A percentile compares a stretch with the other conserved stretches of the same genome.
Conservation (phyloP, 2,888 invertebrate species). For the Galeruca laticollis region DNA sequence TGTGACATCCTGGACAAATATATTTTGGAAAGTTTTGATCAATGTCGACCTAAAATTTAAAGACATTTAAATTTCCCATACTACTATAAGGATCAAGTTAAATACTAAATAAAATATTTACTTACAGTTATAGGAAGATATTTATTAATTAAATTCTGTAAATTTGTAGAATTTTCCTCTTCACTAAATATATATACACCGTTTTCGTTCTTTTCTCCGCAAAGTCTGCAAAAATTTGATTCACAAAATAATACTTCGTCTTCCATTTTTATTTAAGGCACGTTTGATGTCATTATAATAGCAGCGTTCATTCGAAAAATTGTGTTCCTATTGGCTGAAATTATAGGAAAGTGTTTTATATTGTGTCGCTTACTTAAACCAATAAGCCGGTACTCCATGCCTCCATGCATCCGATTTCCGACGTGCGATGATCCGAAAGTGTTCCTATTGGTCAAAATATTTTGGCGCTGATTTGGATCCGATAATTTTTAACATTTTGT, state of each 20-base stretch:
- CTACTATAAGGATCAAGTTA: constrained; percentile 59
- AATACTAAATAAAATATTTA: constrained; percentile 51
- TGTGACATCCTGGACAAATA: constrained; percentile 82
- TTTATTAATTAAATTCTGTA: constrained; percentile 76
- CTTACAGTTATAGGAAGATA: constrained; percentile 82
- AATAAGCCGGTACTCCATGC: too few species aligned
- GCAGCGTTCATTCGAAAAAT: not conserved
- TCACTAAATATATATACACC: constrained; percentile 74
- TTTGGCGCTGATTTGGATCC: too few species aligned
- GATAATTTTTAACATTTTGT: too few species aligned
- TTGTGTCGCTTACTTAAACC: too few species aligned
- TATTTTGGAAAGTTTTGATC: constrained; percentile 79
- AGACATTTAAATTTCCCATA: constrained; percentile 55
- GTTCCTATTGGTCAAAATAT: too few species aligned
- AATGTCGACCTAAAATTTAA: constrained; percentile 72
- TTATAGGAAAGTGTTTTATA: not conserved
- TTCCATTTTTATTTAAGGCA: constrained; percentile 55
- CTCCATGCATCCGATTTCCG: too few species aligned
- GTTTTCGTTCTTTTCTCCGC: constrained; percentile 79
- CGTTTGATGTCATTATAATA: constrained; percentile 1
- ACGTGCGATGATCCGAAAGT: too few species aligned
- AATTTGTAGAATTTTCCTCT: constrained; percentile 72
- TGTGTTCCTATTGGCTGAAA: not conserved
- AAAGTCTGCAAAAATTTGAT: constrained; percentile 81
- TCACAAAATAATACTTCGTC: constrained; percentile 70